Percentiles rank a stretch among this genome's conserved stretches.
Evolutionary conservation across 1,140 invertebrate genomes (phyloP).

Genomic region (Dreissena polymorpha): DNA sequence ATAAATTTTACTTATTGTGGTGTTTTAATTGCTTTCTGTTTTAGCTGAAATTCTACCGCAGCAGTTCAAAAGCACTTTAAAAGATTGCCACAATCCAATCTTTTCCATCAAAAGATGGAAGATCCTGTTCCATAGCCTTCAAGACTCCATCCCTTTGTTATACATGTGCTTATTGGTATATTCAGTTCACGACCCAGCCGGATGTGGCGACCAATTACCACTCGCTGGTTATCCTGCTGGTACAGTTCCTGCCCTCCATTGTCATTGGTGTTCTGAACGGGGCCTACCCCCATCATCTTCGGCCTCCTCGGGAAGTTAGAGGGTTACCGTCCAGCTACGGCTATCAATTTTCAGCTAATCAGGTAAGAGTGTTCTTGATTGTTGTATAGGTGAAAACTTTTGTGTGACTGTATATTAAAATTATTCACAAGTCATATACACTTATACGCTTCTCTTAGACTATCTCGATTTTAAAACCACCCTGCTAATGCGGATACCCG

Average conservation of each 20-base stretch:
- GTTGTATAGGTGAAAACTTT: background rate
- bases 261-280: slow-evolving; percentile 88
- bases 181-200: slow-evolving; percentile 37
- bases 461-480: background rate
- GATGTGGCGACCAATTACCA: slow-evolving; percentile 34
- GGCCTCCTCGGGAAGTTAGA: slow-evolving; percentile 41
- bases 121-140: too few species aligned
- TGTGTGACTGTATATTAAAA: background rate
- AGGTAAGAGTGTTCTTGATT: slow-evolving; percentile 9
- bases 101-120: too few species aligned
- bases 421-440: background rate
- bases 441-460: background rate
- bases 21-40: too few species aligned
- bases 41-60: too few species aligned
- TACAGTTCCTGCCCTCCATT: slow-evolving; percentile 88
- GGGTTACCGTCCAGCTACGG: slow-evolving; percentile 35
- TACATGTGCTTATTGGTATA: background rate
- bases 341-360: slow-evolving; percentile 42
- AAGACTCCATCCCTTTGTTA: too few species aligned
- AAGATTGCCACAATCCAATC: too few species aligned
- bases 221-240: slow-evolving; percentile 76
- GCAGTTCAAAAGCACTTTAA: too few species aligned
- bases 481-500: background rate
- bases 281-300: slow-evolving; percentile 82
- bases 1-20: too few species aligned